Evolutionary conservation across 30 jellyfish, hydroid and myxozoan genomes (phyloP), one percentile per base, ranked within the genome.

Genomic region (Aurelia coerulea): DNA sequence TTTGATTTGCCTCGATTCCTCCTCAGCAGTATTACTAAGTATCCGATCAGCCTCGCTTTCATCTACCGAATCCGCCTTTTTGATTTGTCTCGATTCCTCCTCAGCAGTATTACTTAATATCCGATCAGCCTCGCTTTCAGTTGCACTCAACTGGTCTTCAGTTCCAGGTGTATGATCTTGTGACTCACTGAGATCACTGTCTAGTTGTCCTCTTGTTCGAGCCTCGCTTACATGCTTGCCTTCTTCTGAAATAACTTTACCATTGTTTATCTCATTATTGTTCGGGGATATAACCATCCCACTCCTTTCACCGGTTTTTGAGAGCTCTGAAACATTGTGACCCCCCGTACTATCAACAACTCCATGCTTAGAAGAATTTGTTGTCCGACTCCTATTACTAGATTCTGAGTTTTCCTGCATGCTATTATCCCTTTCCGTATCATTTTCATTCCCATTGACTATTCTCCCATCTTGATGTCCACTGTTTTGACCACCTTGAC

Each of bases 101-200:
- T 73, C 84, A 34, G 50, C 68, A 31, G 33, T 31, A 11, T 34
- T 72, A 46, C 23, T 6, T 4, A 72, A 53, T 16, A 60, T 33
- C 33, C 93, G 46, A 63, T 84, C 93, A 17, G 93, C 93, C 54
- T 84, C 93, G 19, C 93, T 84, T 37, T 84, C 93, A 32, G 93
- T 84, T 5, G 93, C 87, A 49, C 93, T 84, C 68, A 84, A 42
- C 68, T 84, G 93, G 41, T 84, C 93, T 58, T 84, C 93, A 2
- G 82, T 14, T 5, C 68, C 81, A 2, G 88, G 82, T 1, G 76
- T 64, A 62, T 60, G 84, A 14, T 62, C 93, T 18, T 46, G 70
- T 23, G 70, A 60, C 31, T 60, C 70, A 23, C 70, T 60, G 35
- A 60, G 35, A 60, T 60, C 70, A 60, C 70, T 60, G 34, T 60